phyloP scores from a whole-genome alignment of 2,113 vertebrate species.

The Anoplopoma fimbria region DNA sequence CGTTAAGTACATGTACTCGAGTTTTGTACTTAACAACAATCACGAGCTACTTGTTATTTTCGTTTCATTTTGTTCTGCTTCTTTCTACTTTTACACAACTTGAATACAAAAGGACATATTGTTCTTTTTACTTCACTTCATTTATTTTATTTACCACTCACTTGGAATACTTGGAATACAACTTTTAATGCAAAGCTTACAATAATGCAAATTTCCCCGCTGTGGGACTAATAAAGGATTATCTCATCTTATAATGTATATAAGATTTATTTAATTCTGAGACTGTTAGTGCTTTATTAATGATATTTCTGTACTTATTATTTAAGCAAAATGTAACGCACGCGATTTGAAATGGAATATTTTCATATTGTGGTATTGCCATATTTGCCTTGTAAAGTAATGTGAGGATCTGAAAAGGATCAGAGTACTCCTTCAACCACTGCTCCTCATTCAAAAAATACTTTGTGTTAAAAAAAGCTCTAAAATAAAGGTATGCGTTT shows the following conservation, averaged over 20 bases:
- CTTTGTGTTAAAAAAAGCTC: not conserved
- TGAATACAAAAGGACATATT: not conserved
- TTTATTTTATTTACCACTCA: not conserved
- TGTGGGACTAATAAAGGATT: no score
- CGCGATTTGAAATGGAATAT: not conserved
- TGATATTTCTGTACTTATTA: not conserved
- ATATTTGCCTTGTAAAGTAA: not conserved
- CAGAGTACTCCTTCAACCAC: not conserved
- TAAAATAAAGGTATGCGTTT: not conserved
- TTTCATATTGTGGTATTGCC: not conserved
- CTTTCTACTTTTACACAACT: not conserved
- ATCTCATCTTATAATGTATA: no score
- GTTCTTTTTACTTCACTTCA: not conserved
- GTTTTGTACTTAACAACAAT: not conserved
- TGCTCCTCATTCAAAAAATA: not conserved
- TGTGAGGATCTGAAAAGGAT: not conserved
- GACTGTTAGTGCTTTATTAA: not conserved
- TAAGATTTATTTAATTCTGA: not conserved
- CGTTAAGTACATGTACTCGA: not conserved
- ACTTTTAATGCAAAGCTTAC: not conserved
- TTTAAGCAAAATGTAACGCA: not conserved
- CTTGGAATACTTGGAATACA: not conserved
- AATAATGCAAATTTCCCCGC: no score
- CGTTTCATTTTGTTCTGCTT: not conserved
- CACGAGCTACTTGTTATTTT: not conserved